Conservation (phyloP, 2,797 vertebrate genomes). For the Anguilla obscura region DNA sequence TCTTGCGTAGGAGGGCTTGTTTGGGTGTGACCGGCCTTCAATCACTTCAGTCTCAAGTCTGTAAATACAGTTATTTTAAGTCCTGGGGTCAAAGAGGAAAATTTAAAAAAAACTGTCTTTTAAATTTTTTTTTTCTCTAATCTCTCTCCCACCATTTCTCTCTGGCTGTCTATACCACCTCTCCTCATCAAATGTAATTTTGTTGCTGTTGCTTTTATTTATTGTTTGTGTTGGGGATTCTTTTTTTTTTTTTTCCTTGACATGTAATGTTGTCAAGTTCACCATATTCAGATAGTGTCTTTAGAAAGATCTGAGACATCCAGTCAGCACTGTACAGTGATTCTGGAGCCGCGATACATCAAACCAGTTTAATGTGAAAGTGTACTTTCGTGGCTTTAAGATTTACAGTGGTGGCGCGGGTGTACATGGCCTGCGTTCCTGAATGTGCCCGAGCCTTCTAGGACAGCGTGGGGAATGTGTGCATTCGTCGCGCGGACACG, state of each 20-base stretch:
- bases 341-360: conserved; percentile 57
- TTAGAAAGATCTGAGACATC: conserved; percentile 49
- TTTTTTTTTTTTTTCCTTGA: not conserved
- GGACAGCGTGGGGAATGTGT: conserved; percentile 16
- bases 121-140: conserved; percentile 56
- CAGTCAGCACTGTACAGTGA: conserved; percentile 56
- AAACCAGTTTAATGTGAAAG: conserved; percentile 64
- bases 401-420: conserved; percentile 40
- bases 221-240: conserved; percentile 58
- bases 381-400: conserved; percentile 63
- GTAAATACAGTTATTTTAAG: conserved; percentile 76
- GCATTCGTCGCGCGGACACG: conserved; percentile 41
- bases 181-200: conserved; percentile 58
- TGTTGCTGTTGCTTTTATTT: conserved; percentile 70
- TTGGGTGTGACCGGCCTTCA: conserved; percentile 64
- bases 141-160: conserved; percentile 70
- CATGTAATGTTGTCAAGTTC: conserved; percentile 36
- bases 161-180: conserved; percentile 43
- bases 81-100: conserved; percentile 61
- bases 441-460: conserved; percentile 25
- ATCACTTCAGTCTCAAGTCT: conserved; percentile 69
- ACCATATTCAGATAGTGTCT: conserved; percentile 50
- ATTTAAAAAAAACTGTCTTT: conserved; percentile 65
- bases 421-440: conserved; percentile 16
- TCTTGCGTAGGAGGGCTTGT: conserved; percentile 66